A percentile compares a stretch with the other conserved stretches of the same genome.
These are phyloP conservation scores for Sinotaia quadrata DNA, from an alignment of 2,888 invertebrate species.

Conservation along the genomic window DNA sequence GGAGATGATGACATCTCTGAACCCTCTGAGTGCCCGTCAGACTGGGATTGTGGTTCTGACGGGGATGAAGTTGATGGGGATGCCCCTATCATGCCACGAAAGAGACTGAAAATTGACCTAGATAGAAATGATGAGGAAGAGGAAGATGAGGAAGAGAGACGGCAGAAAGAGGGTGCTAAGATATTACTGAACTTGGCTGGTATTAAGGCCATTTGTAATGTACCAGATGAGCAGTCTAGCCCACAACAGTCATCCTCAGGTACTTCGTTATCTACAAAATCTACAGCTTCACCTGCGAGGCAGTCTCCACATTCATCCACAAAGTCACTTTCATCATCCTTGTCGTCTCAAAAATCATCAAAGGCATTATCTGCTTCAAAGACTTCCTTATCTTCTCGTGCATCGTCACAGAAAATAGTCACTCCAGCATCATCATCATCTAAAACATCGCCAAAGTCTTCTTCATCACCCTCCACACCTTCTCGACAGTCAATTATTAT, in stretches of 20 bases:
- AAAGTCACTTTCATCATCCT: not conserved
- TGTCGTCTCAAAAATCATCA: not conserved
- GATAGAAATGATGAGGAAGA: conserved; percentile 31
- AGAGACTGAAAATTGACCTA: conserved; percentile 28
- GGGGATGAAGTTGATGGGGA: conserved; percentile 61
- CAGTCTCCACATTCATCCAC: not conserved
- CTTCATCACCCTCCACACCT: not conserved
- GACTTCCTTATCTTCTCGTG: not conserved
- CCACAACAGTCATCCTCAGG: no score
- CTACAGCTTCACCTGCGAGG: not conserved
- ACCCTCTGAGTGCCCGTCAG: conserved; percentile 40
- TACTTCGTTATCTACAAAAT: no score
- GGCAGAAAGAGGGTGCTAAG: conserved; percentile 85
- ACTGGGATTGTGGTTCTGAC: conserved; percentile 45
- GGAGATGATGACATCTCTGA: conserved; percentile 45
- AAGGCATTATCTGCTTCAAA: not conserved
- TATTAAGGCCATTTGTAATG: not conserved
- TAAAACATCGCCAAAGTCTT: not conserved
- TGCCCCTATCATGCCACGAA: conserved; percentile 25
- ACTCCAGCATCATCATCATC: no score
- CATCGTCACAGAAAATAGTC: conserved; percentile 11
- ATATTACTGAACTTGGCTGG: conserved; percentile 84
- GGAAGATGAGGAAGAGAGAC: conserved; percentile 73
- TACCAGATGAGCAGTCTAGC: not conserved
- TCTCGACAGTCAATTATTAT: conserved; percentile 9